Conservation (phyloP, 2,888 invertebrate species). For the Neria commutata region DNA sequence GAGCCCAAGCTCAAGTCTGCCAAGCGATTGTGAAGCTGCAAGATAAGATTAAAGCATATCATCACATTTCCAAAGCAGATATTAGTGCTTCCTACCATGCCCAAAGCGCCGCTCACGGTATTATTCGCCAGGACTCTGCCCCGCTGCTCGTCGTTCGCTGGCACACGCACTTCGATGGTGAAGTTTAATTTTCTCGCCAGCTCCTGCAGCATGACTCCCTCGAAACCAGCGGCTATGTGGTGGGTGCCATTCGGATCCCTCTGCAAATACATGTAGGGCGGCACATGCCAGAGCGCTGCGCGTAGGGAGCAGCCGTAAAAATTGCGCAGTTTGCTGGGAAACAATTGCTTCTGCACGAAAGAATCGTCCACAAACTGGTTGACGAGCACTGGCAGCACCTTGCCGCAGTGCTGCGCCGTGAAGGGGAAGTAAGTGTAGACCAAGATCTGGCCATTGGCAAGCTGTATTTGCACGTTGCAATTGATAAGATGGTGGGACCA, state of each 20-base stretch:
- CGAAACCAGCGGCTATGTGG: conserved; percentile 36
- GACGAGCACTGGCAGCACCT: conserved; percentile 35
- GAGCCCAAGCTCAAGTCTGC: conserved; percentile 42
- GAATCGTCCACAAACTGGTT: conserved; percentile 38
- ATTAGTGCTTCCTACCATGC: conserved; percentile 35
- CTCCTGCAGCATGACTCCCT: conserved; percentile 38
- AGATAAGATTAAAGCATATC: too few species aligned
- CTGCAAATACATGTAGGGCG: conserved; percentile 33
- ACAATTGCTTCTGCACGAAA: conserved; percentile 32
- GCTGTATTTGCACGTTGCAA: conserved; percentile 49
- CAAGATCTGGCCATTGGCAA: conserved; percentile 39
- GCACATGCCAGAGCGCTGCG: conserved; percentile 32
- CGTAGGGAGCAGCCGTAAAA: conserved; percentile 43
- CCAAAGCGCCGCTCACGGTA: conserved; percentile 13
- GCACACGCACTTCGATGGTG: conserved; percentile 24
- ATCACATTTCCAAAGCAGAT: not conserved
- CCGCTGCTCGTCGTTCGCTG: conserved; percentile 6
- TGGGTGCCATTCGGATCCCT: conserved; percentile 12
- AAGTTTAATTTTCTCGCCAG: conserved; percentile 41
- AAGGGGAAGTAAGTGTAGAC: conserved; percentile 51
- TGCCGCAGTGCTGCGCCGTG: conserved; percentile 29
- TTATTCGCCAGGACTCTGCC: conserved; percentile 9
- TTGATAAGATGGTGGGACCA: conserved; percentile 48
- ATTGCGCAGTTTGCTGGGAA: conserved; percentile 42
- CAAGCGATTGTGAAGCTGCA: conserved; percentile 28